These are phyloP conservation scores for Episyrphus balteatus DNA, from an alignment of 1,140 invertebrate genomes.

Conservation along the genomic window DNA sequence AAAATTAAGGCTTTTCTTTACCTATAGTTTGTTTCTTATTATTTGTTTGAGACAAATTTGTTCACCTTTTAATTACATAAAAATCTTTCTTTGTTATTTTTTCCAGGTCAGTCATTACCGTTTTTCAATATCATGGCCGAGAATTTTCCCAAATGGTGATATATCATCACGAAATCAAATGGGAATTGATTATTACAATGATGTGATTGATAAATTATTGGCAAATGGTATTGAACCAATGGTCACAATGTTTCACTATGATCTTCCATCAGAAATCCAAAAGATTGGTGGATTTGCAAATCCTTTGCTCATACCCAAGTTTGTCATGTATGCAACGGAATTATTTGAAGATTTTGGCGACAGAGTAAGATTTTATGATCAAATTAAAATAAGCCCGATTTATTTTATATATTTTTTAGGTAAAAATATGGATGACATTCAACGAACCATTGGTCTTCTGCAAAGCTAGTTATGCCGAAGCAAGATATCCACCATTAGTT, in stretches of 20 bases:
- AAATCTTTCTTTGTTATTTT: no score
- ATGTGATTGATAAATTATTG: conserved; percentile 47
- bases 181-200: conserved; percentile 52
- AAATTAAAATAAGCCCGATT: no score
- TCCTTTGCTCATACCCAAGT: conserved; percentile 39
- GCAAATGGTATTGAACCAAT: conserved; percentile 42
- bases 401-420: background rate
- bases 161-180: conserved; percentile 41
- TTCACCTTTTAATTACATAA: no score
- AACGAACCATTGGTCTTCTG: conserved; percentile 39
- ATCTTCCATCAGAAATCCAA: conserved; percentile 45
- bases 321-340: conserved; percentile 43
- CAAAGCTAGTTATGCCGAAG: conserved; percentile 27
- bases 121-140: conserved; percentile 45
- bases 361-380: conserved; percentile 27
- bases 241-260: conserved; percentile 49
- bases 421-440: conserved; percentile 32
- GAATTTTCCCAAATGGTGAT: conserved; percentile 47
- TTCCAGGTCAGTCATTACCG: conserved; percentile 31
- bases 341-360: conserved; percentile 41
- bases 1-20: no score
- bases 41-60: no score
- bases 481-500: conserved; percentile 28
- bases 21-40: no score
- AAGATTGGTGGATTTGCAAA: conserved; percentile 50